Evolutionary conservation across 2,797 vertebrate species (phyloP), one percentile per base, ranked within the genome.

Genomic region (Tolypeutes matacus): DNA sequence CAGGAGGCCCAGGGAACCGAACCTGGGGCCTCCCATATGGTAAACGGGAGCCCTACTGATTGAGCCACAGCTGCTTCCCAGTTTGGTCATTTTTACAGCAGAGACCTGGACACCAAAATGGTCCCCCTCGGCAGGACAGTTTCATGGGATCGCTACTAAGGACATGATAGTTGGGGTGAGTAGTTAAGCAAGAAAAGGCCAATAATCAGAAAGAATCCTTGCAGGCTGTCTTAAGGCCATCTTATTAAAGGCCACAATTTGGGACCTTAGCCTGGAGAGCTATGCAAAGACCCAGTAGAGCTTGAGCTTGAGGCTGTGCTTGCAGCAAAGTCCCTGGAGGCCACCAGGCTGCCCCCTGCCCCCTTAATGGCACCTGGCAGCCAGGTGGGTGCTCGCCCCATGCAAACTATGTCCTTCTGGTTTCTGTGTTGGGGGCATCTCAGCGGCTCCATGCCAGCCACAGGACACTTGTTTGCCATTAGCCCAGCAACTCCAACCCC

Each of bases 271-370:
- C 23, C 78, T 23, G 18, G 67, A 83, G 42, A 51, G 13, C 75
- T 56, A 21, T 42, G 56, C 86, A 62, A 72, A 73, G 73, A 36
- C 25, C 46, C 56, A 3, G 2, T 4, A n/a, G 10, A 29, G n/a
- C 83, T 10, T 10, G 46, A 34, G 34, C 9, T 2, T 62, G 69
- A 64, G 80, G 46, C 7, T 34, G 21, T 7, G 5, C 60, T 31
- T 42, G 51, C 39, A 36, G 21, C 51, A 56, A 29, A 11, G 17
- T 17, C 6, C 0, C 6, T 9, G 0, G 62, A 34, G 64, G 49
- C 73, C 13, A 42, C 21, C 12, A 5, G 20, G 42, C 9, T 15
- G 2, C n/a, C 83, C 53, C 72, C 69, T n/a, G 8, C 34, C 0
- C 34, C 0, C 42, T 1, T 21, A 31, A 18, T 1, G 76, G 39